phyloP scores from a whole-genome alignment of 1,140 invertebrate species.

The Calliphora vicina region DNA sequence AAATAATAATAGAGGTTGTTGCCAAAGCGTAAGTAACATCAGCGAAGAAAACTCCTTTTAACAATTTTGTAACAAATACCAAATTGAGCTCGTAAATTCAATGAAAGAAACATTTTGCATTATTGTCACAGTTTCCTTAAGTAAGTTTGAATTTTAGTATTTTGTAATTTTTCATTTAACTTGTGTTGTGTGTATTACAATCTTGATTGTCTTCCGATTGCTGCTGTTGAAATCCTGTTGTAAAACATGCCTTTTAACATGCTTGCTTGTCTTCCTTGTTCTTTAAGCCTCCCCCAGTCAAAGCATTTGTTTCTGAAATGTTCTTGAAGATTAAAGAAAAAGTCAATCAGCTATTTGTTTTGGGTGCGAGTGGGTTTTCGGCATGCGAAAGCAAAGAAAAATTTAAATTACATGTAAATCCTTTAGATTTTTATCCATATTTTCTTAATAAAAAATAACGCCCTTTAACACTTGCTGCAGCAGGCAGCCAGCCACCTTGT shows the following conservation, averaged over 20 bases:
- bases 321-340: conserved; percentile 26
- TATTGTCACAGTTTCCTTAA: not conserved
- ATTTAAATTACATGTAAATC: conserved; percentile 35
- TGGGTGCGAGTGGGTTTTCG: not conserved
- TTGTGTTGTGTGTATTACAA: not conserved
- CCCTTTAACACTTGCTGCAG: not conserved
- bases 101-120: not conserved
- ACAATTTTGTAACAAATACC: not conserved
- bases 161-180: not conserved
- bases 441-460: conserved; percentile 17
- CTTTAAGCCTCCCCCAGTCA: not conserved
- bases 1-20: conserved; percentile 11
- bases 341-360: conserved; percentile 23
- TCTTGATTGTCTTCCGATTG: conserved; percentile 23
- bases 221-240: not conserved
- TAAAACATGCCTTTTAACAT: conserved; percentile 19
- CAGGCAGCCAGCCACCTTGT: too few species aligned
- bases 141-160: too few species aligned
- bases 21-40: not conserved
- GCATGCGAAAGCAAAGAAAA: not conserved
- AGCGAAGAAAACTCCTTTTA: not conserved
- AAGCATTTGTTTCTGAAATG: not conserved
- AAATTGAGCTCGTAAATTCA: not conserved
- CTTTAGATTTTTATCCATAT: conserved; percentile 16
- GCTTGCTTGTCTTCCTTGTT: not conserved